phyloP scores from a whole-genome alignment of 2,797 vertebrate genomes.

The Sebastes trivittatus region DNA sequence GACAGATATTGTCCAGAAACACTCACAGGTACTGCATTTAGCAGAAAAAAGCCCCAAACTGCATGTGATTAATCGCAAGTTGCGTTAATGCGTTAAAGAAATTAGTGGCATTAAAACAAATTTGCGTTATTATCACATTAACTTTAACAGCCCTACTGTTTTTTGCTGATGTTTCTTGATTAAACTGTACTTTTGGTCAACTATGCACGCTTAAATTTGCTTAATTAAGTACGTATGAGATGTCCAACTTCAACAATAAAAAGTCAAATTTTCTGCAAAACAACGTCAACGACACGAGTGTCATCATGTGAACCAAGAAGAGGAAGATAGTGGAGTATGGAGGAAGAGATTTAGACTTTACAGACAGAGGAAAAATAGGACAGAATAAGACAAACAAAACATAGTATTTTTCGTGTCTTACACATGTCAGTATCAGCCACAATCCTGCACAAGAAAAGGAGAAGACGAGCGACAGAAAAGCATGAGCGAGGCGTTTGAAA shows the following conservation, averaged over 20 bases:
- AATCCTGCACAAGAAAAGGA: neutral
- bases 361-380: neutral
- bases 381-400: neutral
- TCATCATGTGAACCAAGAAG: neutral
- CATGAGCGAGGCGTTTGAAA: neutral
- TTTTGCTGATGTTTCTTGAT: neutral
- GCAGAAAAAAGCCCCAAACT: too few relatives aligned
- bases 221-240: neutral
- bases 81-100: too few relatives aligned
- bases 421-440: neutral
- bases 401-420: neutral
- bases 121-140: too few relatives aligned
- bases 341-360: neutral
- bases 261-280: constrained; percentile 18
- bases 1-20: too few relatives aligned
- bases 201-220: neutral
- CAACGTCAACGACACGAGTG: neutral
- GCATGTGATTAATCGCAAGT: too few relatives aligned
- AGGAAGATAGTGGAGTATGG: neutral
- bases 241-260: constrained; percentile 22
- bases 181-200: neutral
- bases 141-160: too few relatives aligned
- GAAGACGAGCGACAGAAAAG: too few relatives aligned
- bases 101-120: too few relatives aligned
- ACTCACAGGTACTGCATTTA: too few relatives aligned